Conservation (phyloP, 2,888 invertebrate species). For the Cephus pygmeus region DNA sequence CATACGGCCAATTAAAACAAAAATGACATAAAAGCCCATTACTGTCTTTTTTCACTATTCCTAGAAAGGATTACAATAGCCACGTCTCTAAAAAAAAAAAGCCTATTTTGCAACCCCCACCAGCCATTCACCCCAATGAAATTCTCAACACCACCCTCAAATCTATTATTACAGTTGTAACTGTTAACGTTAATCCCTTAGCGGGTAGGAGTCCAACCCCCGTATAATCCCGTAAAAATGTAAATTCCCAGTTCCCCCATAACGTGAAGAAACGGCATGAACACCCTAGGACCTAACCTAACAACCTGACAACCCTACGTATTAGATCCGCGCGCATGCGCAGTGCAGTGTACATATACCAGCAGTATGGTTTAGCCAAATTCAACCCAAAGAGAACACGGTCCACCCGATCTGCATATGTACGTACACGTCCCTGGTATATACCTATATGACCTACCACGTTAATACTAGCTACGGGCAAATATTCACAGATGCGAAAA, state of each 20-base stretch:
- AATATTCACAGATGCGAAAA: constrained; percentile 58
- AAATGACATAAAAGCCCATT: not conserved
- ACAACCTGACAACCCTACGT: not conserved
- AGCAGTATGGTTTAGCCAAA: not conserved
- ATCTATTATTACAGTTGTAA: constrained; percentile 56
- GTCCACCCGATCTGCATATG: not conserved
- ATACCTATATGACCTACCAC: not conserved
- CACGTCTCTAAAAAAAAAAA: not conserved
- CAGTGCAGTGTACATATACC: not conserved
- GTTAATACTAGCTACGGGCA: constrained; percentile 32
- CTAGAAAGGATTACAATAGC: not conserved
- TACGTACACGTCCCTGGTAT: not conserved
- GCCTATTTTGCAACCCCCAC: constrained; percentile 9
- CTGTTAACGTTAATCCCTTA: constrained; percentile 44
- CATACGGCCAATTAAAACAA: not conserved
- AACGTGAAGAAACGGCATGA: not conserved
- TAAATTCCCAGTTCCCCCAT: constrained; percentile 41
- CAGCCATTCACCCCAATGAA: not conserved
- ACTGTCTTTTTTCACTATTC: not conserved
- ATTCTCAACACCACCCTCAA: constrained; percentile 1
- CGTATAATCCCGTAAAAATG: constrained; percentile 59
- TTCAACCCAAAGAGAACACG: not conserved
- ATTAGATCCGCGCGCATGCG: not conserved
- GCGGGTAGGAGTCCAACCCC: not conserved
- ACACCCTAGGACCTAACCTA: not conserved